These are phyloP conservation scores for Brachyhypopomus gauderio DNA, from an alignment of 2,113 vertebrate genomes.

Conservation along the genomic window DNA sequence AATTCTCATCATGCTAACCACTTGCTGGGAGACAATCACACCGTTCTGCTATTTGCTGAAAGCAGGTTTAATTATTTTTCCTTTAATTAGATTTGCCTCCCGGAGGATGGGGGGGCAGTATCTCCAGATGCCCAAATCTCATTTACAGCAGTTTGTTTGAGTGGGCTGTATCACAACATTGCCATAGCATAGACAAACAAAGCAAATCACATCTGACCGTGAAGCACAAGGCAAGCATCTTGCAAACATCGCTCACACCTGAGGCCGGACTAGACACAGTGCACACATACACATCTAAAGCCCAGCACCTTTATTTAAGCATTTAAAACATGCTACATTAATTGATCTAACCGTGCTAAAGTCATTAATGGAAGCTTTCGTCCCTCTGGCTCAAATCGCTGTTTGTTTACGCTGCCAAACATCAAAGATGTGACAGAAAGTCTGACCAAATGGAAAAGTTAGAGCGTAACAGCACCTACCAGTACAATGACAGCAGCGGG, in stretches of 20 bases:
- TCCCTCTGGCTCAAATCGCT: neutral
- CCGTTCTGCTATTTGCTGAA: conserved; percentile 69
- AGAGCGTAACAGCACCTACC: conserved; percentile 35
- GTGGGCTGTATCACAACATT: conserved; percentile 57
- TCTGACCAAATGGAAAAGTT: conserved; percentile 2
- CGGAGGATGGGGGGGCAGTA: conserved; percentile 68
- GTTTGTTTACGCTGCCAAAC: conserved; percentile 16
- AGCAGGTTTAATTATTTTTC: conserved; percentile 71
- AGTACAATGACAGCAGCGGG: conserved; percentile 84
- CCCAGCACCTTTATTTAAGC: conserved; percentile 30
- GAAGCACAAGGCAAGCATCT: conserved; percentile 38
- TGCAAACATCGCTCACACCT: conserved; percentile 37
- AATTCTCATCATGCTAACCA: conserved; percentile 61
- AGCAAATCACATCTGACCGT: conserved; percentile 52
- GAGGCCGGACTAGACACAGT: conserved; percentile 23
- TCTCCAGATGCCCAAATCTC: conserved; percentile 67
- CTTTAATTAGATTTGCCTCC: conserved; percentile 75
- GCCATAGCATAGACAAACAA: conserved; percentile 55
- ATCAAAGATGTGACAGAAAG: conserved; percentile 5
- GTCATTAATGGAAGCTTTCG: conserved; percentile 1
- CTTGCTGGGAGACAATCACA: conserved; percentile 53
- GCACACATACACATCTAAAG: conserved; percentile 1
- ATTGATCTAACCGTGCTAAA: conserved; percentile 28
- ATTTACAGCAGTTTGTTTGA: conserved; percentile 72
- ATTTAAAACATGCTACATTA: conserved; percentile 36